Evolutionary conservation across 2,113 vertebrate species (phyloP).

Genomic region (Ameiurus melas): DNA sequence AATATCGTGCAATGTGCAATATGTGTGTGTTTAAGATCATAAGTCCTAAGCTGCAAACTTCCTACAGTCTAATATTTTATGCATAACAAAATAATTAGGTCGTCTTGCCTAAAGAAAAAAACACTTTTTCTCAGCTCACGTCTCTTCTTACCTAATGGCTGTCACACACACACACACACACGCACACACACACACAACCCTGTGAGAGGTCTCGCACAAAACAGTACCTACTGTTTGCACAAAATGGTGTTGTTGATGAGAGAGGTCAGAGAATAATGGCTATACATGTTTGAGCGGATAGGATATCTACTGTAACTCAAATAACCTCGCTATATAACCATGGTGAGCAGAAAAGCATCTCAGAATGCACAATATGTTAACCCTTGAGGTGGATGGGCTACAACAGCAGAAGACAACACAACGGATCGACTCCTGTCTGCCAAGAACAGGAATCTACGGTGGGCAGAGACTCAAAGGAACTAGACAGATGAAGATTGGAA

Average conservation of each 20-base stretch:
- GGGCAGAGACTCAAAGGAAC: not conserved
- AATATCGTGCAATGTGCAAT: not conserved
- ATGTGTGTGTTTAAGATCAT: not conserved
- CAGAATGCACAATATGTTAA: not conserved
- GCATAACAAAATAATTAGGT: not conserved
- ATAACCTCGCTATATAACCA: not conserved
- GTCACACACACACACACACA: not conserved
- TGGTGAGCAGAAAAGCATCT: not conserved
- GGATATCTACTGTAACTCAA: not conserved
- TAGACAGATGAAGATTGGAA: not conserved
- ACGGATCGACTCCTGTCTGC: not conserved
- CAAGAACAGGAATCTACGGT: not conserved
- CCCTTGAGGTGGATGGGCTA: not conserved
- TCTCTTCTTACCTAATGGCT: not conserved
- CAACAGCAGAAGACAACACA: not conserved
- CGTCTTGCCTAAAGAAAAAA: not conserved
- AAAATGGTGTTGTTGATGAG: not conserved
- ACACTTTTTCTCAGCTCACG: not conserved
- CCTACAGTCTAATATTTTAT: slow-evolving; percentile 8
- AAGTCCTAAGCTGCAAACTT: not conserved
- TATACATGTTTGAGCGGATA: not conserved
- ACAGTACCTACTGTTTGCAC: not conserved
- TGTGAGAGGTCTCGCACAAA: not conserved
- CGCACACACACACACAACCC: not conserved
- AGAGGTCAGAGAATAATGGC: not conserved